These are phyloP conservation scores for Baronia brevicornis DNA, from an alignment of 2,888 invertebrate genomes.

Conservation along the genomic window DNA sequence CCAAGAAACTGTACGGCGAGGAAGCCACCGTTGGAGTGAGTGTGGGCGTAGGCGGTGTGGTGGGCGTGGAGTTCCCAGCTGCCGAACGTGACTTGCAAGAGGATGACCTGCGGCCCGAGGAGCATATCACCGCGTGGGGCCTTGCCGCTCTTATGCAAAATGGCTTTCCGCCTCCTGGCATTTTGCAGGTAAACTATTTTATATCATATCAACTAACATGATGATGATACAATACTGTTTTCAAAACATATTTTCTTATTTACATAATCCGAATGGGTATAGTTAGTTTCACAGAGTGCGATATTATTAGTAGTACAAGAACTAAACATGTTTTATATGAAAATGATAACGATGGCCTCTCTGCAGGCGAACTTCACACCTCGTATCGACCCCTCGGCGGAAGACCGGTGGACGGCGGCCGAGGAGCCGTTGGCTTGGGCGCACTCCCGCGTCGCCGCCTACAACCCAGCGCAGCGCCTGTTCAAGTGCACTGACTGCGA, in stretches of 20 bases:
- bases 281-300: no score
- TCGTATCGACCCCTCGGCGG: conserved; percentile 63
- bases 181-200: conserved; percentile 72
- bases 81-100: conserved; percentile 68
- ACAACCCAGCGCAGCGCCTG: conserved; percentile 84
- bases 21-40: conserved; percentile 81
- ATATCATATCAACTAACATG: no score
- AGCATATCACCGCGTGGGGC: conserved; percentile 83
- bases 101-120: conserved; percentile 79
- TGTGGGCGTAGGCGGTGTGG: conserved; percentile 44
- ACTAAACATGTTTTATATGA: no score
- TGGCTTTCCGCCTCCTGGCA: conserved; percentile 80
- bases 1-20: conserved; percentile 92
- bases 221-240: no score
- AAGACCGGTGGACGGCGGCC: conserved; percentile 80
- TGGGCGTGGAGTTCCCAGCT: conserved; percentile 64
- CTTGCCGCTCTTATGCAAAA: conserved; percentile 86
- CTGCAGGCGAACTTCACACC: conserved; percentile 73
- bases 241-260: no score
- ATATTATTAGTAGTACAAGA: no score
- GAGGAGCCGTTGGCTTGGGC: conserved; percentile 84
- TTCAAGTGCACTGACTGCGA: conserved; percentile 86
- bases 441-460: conserved; percentile 86
- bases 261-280: no score
- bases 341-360: conserved; percentile 32